Conservation (phyloP, 2,888 invertebrate genomes). For the Heliothis peltigera region DNA sequence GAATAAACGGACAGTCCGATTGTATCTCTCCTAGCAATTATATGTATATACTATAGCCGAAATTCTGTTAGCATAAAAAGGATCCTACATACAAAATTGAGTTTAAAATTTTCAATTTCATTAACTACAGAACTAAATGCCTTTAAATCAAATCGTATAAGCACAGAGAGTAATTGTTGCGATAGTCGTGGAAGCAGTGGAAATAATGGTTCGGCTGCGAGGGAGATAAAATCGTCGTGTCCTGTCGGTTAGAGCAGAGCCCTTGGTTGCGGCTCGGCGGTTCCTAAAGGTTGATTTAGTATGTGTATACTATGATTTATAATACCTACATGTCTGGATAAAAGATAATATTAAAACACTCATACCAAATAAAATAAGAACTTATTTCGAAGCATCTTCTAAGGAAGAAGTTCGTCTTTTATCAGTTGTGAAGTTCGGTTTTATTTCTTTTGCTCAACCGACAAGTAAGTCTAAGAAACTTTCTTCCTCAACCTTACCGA, state of each 20-base stretch:
- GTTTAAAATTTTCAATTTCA: conserved; percentile 37
- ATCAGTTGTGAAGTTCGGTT: conserved; percentile 19
- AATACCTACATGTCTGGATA: conserved; percentile 9
- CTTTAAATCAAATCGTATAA: conserved; percentile 61
- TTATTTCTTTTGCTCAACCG: conserved; percentile 35
- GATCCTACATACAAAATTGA: conserved; percentile 15
- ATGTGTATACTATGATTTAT: conserved; percentile 31
- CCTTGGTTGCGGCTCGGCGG: conserved; percentile 37
- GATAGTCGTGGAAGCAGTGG: conserved; percentile 63
- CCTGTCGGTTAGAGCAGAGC: conserved; percentile 59
- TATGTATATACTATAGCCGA: conserved; percentile 42
- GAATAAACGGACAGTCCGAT: conserved; percentile 40
- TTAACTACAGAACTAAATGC: conserved; percentile 46
- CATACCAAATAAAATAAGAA: conserved; percentile 8
- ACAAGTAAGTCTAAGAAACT: conserved; percentile 54
- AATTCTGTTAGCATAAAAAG: conserved; percentile 39
- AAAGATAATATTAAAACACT: neutral
- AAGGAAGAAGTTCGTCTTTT: neutral
- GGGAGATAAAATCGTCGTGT: conserved; percentile 75
- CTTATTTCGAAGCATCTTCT: conserved; percentile 12
- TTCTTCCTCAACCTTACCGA: conserved; percentile 65
- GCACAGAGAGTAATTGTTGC: conserved; percentile 59
- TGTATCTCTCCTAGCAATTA: conserved; percentile 48
- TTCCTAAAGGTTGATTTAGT: conserved; percentile 46
- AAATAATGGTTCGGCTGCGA: conserved; percentile 77